Evolutionary conservation across 1,140 invertebrate genomes (phyloP), one percentile per base, ranked within the genome.

Genomic region (Popillia japonica): DNA sequence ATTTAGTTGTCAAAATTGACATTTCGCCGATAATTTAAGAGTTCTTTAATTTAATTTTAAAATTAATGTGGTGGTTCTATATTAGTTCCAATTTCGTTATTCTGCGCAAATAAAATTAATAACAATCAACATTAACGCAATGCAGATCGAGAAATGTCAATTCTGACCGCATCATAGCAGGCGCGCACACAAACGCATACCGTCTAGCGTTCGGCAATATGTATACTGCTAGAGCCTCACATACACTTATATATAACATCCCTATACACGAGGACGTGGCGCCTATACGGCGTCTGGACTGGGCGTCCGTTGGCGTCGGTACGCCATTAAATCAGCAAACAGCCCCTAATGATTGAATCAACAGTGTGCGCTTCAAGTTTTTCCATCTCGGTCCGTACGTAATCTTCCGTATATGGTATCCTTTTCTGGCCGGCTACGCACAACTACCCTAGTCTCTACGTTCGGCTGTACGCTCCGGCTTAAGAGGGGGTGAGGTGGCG

Each of bases 71-170:
- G n/a, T n/a, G n/a, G n/a, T n/a, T n/a, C n/a, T n/a, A n/a, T n/a
- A n/a, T n/a, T n/a, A n/a, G n/a, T n/a, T n/a, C n/a, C n/a, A n/a
- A n/a, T n/a, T n/a, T n/a, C n/a, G n/a, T n/a, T n/a, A n/a, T n/a
- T n/a, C n/a, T n/a, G n/a, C n/a, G n/a, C n/a, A 34, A 34, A 96
- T 90, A 41, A 91, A 92, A 86, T 20, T 20, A n/a, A 72, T 17
- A 72, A 55, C 17, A 55, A 55, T 55, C 11, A 55, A 55, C 11
- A 55, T 55, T 20, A 55, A 34, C 27, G 27, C 27, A 34, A 34
- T 34, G 27, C 27, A 34, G 27, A 34, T 34, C 27, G 1, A 34
- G 27, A 34, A 34, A 34, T 4, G 27, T 34, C 27, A 34, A 34
- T 34, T 34, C 4, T 34, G 27, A 34, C 27, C 27, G 27, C 27